Conservation (phyloP, 2,888 invertebrate species). For the Nudaria mundana region DNA sequence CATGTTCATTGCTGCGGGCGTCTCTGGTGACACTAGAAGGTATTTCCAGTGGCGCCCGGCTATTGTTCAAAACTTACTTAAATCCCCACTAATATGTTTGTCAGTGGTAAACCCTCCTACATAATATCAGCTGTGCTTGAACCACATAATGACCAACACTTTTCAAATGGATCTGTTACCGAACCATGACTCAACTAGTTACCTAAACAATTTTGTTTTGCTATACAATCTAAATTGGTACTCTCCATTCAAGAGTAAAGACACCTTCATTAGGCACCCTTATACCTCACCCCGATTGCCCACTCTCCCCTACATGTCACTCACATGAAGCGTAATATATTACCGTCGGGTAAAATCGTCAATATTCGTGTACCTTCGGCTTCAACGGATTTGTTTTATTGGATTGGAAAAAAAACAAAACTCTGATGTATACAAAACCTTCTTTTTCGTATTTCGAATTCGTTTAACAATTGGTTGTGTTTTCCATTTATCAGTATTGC, state of each 20-base stretch:
- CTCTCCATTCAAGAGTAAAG: constrained; percentile 5
- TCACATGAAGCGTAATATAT: constrained; percentile 20
- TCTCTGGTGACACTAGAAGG: no score
- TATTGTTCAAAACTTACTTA: no score
- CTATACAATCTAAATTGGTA: constrained; percentile 5
- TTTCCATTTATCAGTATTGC: no score
- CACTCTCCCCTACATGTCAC: constrained; percentile 16
- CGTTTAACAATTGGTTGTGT: no score
- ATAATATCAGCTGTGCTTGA: no score
- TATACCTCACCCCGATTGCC: constrained; percentile 21
- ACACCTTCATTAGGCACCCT: constrained; percentile 19
- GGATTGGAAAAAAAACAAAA: neutral
- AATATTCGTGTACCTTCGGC: constrained; percentile 14
- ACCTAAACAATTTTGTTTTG: constrained; percentile 1
- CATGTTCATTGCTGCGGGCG: no score
- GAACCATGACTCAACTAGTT: neutral
- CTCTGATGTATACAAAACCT: no score
- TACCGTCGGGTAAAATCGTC: constrained; percentile 18
- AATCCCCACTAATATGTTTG: no score
- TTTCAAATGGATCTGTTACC: neutral
- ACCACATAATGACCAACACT: neutral
- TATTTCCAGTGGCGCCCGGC: no score
- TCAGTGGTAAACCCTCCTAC: no score
- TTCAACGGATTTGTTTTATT: neutral
- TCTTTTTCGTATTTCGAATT: no score